phyloP scores from a whole-genome alignment of 2,888 invertebrate genomes.

The Drosophila lacicola region DNA sequence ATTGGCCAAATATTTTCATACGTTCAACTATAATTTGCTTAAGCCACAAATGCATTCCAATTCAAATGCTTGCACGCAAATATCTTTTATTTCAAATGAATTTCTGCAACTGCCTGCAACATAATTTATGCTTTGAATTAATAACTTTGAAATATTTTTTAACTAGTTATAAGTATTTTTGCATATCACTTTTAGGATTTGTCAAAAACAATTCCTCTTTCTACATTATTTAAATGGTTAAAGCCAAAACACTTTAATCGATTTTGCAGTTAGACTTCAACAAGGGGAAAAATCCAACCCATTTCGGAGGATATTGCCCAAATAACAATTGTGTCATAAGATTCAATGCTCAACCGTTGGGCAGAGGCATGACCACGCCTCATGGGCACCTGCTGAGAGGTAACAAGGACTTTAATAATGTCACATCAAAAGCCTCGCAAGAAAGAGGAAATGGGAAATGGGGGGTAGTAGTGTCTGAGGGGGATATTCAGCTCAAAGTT shows the following conservation, averaged over 20 bases:
- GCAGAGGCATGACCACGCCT: conserved; percentile 35
- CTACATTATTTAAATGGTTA: background rate
- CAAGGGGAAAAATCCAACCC: background rate
- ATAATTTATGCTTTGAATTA: too few species aligned
- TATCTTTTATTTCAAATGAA: too few species aligned
- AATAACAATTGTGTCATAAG: conserved; percentile 17
- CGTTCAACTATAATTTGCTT: too few species aligned
- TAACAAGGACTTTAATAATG: conserved; percentile 52
- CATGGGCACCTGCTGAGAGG: conserved; percentile 51
- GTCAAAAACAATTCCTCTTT: background rate
- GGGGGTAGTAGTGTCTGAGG: background rate
- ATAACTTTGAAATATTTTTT: too few species aligned
- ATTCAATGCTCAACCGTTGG: conserved; percentile 22
- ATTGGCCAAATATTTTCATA: too few species aligned
- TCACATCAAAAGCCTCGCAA: conserved; percentile 39
- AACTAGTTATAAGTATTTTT: too few species aligned
- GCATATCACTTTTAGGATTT: too few species aligned
- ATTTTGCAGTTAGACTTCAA: background rate
- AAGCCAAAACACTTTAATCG: background rate
- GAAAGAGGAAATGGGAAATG: background rate
- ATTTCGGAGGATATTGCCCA: background rate
- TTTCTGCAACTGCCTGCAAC: too few species aligned
- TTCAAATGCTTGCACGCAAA: too few species aligned
- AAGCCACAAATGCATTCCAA: too few species aligned
- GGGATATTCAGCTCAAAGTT: conserved; percentile 46